These are phyloP conservation scores for Planiliza haematocheilus DNA, from an alignment of 2,113 vertebrate species.

Conservation along the genomic window DNA sequence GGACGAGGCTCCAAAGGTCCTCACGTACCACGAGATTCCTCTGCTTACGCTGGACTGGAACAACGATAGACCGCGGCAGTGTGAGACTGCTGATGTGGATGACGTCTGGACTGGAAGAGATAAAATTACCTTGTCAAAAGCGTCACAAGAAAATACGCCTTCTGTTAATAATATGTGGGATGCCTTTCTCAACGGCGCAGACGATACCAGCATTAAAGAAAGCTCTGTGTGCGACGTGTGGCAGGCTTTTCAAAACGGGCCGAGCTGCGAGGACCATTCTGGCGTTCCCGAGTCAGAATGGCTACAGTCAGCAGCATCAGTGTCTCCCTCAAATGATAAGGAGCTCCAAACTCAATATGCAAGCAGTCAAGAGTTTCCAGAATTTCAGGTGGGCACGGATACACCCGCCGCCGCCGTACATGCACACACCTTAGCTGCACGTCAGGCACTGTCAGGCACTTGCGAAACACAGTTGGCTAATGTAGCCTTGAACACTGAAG, in stretches of 20 bases:
- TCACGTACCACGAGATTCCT: slow-evolving; percentile 79
- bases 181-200: slow-evolving; percentile 52
- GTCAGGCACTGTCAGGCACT: slow-evolving; percentile 58
- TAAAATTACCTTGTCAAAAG: slow-evolving; percentile 43
- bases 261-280: slow-evolving; percentile 36
- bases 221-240: slow-evolving; percentile 65
- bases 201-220: slow-evolving; percentile 32
- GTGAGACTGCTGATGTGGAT: slow-evolving; percentile 28
- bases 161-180: slow-evolving; percentile 63
- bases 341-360: slow-evolving; percentile 27
- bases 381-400: slow-evolving; percentile 43
- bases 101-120: slow-evolving; percentile 34
- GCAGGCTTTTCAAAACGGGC: slow-evolving; percentile 72
- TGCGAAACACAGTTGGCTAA: slow-evolving; percentile 21
- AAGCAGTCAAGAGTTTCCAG: slow-evolving; percentile 37
- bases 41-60: slow-evolving; percentile 75
- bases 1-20: slow-evolving; percentile 49
- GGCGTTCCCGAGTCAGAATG: slow-evolving; percentile 73
- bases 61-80: slow-evolving; percentile 35
- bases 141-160: slow-evolving; percentile 22
- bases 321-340: slow-evolving; percentile 64
- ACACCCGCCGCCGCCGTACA: slow-evolving; percentile 25
- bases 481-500: slow-evolving; percentile 40
- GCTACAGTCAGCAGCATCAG: slow-evolving; percentile 70
- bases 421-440: slow-evolving; percentile 27